Evolutionary conservation across 2,888 invertebrate genomes (phyloP), one percentile per base, ranked within the genome.

Genomic region (Himalopsyche tibetana): DNA sequence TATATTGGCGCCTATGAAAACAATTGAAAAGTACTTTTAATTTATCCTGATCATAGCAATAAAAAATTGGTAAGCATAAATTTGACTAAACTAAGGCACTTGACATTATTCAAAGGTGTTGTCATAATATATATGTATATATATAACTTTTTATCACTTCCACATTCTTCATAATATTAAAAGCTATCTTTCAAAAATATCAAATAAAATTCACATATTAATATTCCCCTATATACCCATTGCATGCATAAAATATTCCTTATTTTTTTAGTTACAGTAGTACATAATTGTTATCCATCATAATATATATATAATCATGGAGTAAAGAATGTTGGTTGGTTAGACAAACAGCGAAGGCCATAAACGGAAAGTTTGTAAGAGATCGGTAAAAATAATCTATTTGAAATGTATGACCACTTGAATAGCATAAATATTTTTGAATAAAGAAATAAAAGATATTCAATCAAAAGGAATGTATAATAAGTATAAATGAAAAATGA

Each of bases 61-160:
- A n/a, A 28, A 19, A 63, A 63, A 63, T 19, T 19, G 63, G 5
- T 63, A 28, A 63, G 63, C 63, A 63, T 63, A 63, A n/a, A n/a
- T 63, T 63, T 63, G 19, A 19, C 63, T 63, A 63, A 63, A 63
- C 63, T 63, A 63, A 63, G 63, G 63, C 63, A 63, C 63, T 63
- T n/a, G 63, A 63, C 9, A 63, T 28, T 63, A 51, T 51, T 8
- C 28, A 9, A 63, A 63, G 11, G 28, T 63, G 63, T 28, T 63
- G 19, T 63, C 63, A 63, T 63, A 19, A 63, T 19, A 63, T 15
- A 63, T 15, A 63, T n/a, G n/a, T n/a, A n/a, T 19, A 56, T 56
- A 56, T n/a, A 28, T 56, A 28, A 6, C 19, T 63, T 56, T 56
- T 63, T 63, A 63, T 63, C 63, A 63, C 63, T n/a, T 63, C 19